Conservation (phyloP, 2,888 invertebrate genomes). For the Latrodectus hesperus region DNA sequence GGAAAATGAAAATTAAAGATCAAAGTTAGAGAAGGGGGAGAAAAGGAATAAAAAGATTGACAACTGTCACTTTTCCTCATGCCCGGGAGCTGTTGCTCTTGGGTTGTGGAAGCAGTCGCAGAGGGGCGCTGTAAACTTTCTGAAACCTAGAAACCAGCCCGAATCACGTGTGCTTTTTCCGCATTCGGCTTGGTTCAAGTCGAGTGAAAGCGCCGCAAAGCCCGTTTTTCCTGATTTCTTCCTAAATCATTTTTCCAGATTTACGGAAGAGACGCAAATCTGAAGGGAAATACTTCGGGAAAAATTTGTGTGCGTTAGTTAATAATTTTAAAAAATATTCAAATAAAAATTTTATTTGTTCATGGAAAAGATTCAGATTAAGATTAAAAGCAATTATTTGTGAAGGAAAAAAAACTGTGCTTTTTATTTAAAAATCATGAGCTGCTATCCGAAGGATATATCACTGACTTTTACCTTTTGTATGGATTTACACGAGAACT, state of each 20-base stretch:
- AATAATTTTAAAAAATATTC: too few relatives aligned
- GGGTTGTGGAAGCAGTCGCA: neutral
- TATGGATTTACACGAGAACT: neutral
- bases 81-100: neutral
- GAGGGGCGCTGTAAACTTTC: constrained; percentile 1
- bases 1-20: too few relatives aligned
- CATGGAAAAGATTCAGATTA: too few relatives aligned
- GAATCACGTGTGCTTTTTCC: constrained; percentile 1
- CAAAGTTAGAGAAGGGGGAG: too few relatives aligned
- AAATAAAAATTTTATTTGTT: too few relatives aligned
- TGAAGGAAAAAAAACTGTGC: too few relatives aligned
- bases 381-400: too few relatives aligned
- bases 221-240: neutral
- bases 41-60: too few relatives aligned
- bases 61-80: neutral
- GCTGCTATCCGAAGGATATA: neutral
- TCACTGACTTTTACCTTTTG: neutral
- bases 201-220: neutral
- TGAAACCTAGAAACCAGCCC: neutral
- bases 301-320: too few relatives aligned
- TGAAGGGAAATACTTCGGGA: neutral
- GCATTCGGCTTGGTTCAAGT: neutral
- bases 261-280: neutral
- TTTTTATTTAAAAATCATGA: neutral
- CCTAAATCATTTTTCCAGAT: neutral